These are phyloP conservation scores for Mesocricetus auratus DNA, from an alignment of 2,113 vertebrate genomes.

Conservation along the genomic window DNA sequence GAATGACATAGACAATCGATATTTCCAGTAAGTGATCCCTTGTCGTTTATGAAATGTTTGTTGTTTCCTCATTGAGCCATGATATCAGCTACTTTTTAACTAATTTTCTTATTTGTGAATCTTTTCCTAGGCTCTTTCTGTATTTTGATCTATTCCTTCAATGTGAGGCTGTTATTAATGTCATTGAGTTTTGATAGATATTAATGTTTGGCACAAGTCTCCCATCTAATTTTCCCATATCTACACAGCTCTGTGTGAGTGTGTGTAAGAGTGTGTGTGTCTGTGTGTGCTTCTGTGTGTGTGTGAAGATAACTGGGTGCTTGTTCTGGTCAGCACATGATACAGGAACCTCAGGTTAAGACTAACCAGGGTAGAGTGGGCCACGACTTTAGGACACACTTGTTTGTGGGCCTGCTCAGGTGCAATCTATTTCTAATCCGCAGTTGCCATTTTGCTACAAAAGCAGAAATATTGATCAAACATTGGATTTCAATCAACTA, in stretches of 20 bases:
- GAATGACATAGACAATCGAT: neutral
- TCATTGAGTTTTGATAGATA: neutral
- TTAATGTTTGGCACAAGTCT: neutral
- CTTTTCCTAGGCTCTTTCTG: neutral
- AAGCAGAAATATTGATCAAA: neutral
- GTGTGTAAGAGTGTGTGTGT: neutral
- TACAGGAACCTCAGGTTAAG: neutral
- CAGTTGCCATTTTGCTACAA: neutral
- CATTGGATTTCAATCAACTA: neutral
- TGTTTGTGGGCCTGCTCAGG: neutral
- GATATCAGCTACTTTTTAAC: neutral
- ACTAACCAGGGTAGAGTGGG: fast-evolving
- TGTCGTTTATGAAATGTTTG: neutral
- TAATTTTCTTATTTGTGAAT: neutral
- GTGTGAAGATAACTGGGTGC: slow-evolving; percentile 63
- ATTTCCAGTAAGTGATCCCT: neutral
- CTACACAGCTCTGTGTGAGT: neutral
- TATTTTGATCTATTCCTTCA: neutral
- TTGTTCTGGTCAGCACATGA: slow-evolving; percentile 32
- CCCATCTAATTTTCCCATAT: neutral
- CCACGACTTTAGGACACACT: neutral
- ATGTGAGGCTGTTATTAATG: neutral
- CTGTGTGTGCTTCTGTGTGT: slow-evolving; percentile 56
- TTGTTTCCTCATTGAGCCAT: neutral
- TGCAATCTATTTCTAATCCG: slow-evolving; percentile 14